These are phyloP conservation scores for Microcebus ravelobensis DNA, from an alignment of 2,113 vertebrate species.

Conservation along the genomic window DNA sequence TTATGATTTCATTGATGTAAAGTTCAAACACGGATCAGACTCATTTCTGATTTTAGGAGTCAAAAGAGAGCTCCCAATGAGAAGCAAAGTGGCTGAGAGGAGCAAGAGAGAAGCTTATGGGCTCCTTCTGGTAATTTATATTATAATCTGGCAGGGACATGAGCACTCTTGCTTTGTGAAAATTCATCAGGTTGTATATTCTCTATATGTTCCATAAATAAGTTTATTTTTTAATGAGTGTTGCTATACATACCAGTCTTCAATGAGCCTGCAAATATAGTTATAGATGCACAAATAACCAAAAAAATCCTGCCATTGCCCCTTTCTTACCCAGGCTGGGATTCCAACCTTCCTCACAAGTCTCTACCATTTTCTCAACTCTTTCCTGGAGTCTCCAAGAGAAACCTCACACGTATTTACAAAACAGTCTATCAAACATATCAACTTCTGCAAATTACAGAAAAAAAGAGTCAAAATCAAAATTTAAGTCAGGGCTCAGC, in stretches of 20 bases:
- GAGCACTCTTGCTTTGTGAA: too few relatives aligned
- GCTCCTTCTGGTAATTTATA: too few relatives aligned
- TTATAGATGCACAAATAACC: not conserved
- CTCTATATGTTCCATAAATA: too few relatives aligned
- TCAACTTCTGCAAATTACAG: too few relatives aligned
- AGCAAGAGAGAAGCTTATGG: too few relatives aligned
- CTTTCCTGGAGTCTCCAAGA: not conserved
- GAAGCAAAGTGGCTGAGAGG: too few relatives aligned
- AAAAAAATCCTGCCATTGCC: not conserved
- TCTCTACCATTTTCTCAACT: not conserved
- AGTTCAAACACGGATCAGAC: not conserved
- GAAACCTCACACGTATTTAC: too few relatives aligned
- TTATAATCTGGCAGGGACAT: too few relatives aligned
- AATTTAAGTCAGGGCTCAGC: too few relatives aligned
- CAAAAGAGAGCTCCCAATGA: not conserved
- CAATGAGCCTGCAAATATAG: not conserved
- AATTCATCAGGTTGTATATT: too few relatives aligned
- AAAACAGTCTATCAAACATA: too few relatives aligned
- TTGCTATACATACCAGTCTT: not conserved
- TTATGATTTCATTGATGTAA: not conserved
- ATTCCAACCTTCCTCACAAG: not conserved
- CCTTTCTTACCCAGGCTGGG: not conserved
- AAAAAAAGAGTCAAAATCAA: too few relatives aligned
- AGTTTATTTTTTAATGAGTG: not conserved
- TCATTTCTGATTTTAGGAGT: not conserved